A percentile compares a stretch with the other conserved stretches of the same genome.
Conservation (phyloP, 2,888 invertebrate species). For the Tachystola acroxantha region DNA sequence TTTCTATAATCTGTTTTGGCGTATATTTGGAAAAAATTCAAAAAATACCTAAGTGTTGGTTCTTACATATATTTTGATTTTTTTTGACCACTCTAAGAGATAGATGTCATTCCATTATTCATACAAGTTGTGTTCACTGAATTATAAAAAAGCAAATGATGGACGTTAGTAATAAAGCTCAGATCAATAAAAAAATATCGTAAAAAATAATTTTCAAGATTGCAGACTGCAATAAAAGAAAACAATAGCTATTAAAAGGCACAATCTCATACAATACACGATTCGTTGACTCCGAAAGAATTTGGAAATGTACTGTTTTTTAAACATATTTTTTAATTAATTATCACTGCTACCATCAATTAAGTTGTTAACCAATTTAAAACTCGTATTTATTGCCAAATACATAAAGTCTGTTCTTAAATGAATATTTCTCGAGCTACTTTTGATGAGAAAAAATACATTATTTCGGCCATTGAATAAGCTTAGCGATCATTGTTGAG, state of each 20-base stretch:
- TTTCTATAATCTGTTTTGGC: too few relatives aligned
- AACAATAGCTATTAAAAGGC: conserved; percentile 42
- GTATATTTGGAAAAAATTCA: too few relatives aligned
- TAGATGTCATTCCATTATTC: too few relatives aligned
- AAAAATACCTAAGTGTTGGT: too few relatives aligned
- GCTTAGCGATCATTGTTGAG: conserved; percentile 49
- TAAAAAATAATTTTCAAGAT: conserved; percentile 1
- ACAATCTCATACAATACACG: conserved; percentile 44
- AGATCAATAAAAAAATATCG: conserved; percentile 4
- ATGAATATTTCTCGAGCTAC: not conserved
- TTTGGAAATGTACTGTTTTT: conserved; percentile 61
- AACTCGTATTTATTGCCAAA: not conserved
- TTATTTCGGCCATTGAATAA: conserved; percentile 67
- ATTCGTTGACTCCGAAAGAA: conserved; percentile 59
- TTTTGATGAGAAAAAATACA: conserved; percentile 63
- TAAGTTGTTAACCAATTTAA: not conserved
- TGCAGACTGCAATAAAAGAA: conserved; percentile 33
- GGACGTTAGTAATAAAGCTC: not conserved
- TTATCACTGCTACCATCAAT: conserved; percentile 49
- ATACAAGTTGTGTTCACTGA: too few relatives aligned
- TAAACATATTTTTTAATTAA: conserved; percentile 68
- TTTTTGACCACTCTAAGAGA: too few relatives aligned
- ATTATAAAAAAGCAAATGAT: too few relatives aligned
- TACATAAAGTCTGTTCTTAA: conserved; percentile 17
- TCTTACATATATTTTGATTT: too few relatives aligned